Evolutionary conservation across 2,888 invertebrate genomes (phyloP), one percentile per base, ranked within the genome.

Genomic region (Gastrophysa polygoni): DNA sequence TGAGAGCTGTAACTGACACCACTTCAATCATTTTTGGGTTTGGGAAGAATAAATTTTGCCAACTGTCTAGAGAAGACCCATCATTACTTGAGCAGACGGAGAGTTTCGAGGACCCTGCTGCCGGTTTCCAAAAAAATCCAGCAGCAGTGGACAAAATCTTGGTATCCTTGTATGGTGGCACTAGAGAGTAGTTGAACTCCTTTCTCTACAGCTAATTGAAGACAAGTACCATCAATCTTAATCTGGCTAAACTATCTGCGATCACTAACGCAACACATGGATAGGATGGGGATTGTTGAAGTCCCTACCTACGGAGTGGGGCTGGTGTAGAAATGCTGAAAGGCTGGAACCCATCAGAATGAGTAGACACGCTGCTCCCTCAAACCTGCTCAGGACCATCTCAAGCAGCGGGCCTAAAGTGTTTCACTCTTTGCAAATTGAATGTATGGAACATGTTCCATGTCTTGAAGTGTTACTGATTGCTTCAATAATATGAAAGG

Each of bases 21-120:
- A 46, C 2, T 46, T 29, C 34, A 8, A 51, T 32, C 51, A 51
- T 51, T 51, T 51, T 17, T 18, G 10, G 50, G 28, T 1, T 50
- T 50, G 50, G 29, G 29, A 29, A 51, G 34, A 34, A 28, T 34
- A 29, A 51, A 51, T 32, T 28, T 18, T 34, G 51, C 18, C 51
- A 17, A 51, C 51, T 34, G 29, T 34, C 32, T 29, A 51, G 51
- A 8, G 6, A 51, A 51, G 34, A 17, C 24, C 51, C 5, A 16
- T 51, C 34, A 32, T 47, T 47, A 17, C 18, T 47, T 18, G 47
- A 47, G 47, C 47, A 47, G 47, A 11, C 18, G 47, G 47, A 14
- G 29, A 51, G 51, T 29, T 34, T 51, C 17, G 17, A 32, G n/a
- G 51, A 32, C 14, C 51, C 51, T 51, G 51, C 17, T 51, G 17